These are phyloP conservation scores for Mythimna loreyi DNA, from an alignment of 2,888 invertebrate species.

Conservation along the genomic window DNA sequence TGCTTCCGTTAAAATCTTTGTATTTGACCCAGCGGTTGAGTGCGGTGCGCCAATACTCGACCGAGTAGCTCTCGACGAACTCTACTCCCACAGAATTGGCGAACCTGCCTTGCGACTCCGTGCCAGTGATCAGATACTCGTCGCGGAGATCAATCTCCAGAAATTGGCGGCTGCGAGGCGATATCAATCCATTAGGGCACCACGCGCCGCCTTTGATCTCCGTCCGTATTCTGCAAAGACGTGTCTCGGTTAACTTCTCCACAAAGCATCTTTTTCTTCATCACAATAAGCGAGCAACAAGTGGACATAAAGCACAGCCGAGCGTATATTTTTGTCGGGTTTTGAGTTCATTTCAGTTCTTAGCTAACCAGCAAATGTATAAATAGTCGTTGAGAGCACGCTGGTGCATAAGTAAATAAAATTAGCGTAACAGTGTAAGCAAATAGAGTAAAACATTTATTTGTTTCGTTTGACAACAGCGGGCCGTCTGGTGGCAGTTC, in stretches of 20 bases:
- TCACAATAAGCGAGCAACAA: slow-evolving; percentile 58
- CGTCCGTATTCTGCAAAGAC: slow-evolving; percentile 93
- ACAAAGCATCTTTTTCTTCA: slow-evolving; percentile 52
- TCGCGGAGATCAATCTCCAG: slow-evolving; percentile 95
- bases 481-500: slow-evolving; percentile 74
- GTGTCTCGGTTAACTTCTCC: slow-evolving; percentile 41
- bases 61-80: slow-evolving; percentile 95
- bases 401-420: slow-evolving; percentile 76
- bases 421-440: slow-evolving; percentile 78
- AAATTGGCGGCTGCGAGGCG: slow-evolving; percentile 94
- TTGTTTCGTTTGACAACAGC: slow-evolving; percentile 79
- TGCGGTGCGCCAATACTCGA: slow-evolving; percentile 95
- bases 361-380: slow-evolving; percentile 63
- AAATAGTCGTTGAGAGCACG: slow-evolving; percentile 66
- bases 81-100: slow-evolving; percentile 98
- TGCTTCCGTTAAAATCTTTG: slow-evolving; percentile 94
- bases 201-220: slow-evolving; percentile 97
- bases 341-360: slow-evolving; percentile 61
- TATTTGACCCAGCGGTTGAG: slow-evolving; percentile 94
- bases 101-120: slow-evolving; percentile 97
- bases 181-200: slow-evolving; percentile 96
- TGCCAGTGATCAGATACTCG: slow-evolving; percentile 95
- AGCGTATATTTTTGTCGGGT: slow-evolving; percentile 58
- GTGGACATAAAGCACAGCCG: slow-evolving; percentile 54
- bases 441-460: slow-evolving; percentile 77